Evolutionary conservation across 2,888 invertebrate species (phyloP).

Genomic region (Orthosia gracilis): DNA sequence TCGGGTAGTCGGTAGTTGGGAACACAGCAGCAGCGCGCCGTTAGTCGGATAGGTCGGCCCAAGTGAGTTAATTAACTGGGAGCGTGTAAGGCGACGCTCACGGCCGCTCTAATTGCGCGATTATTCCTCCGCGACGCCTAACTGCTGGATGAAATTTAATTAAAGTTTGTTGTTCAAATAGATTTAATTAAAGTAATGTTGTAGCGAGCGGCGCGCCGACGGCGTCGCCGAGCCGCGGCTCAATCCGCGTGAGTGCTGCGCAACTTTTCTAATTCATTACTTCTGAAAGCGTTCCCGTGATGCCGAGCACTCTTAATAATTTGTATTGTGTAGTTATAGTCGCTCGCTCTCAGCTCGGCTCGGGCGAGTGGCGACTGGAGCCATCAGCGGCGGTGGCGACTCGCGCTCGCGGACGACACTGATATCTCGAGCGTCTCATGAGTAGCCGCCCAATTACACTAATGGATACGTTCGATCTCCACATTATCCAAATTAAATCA

Average conservation of each 20-base stretch:
- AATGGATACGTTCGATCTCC: conserved; percentile 76
- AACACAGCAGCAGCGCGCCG: conserved; percentile 74
- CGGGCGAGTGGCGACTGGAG: too few relatives aligned
- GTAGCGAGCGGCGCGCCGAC: conserved; percentile 87
- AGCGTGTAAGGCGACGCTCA: conserved; percentile 91
- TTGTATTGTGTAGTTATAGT: conserved; percentile 89
- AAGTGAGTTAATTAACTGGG: conserved; percentile 91
- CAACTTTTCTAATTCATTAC: conserved; percentile 92
- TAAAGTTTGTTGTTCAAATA: conserved; percentile 92
- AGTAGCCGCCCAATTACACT: conserved; percentile 72
- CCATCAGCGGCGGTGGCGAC: conserved; percentile 17
- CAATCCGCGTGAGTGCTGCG: conserved; percentile 91
- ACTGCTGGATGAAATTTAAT: conserved; percentile 92
- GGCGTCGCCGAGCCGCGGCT: conserved; percentile 80
- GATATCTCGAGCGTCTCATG: conserved; percentile 71
- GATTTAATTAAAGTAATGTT: conserved; percentile 92
- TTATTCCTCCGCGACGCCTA: conserved; percentile 91
- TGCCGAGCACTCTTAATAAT: conserved; percentile 91
- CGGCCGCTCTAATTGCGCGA: conserved; percentile 91
- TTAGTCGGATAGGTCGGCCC: conserved; percentile 83
- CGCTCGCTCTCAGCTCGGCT: conserved; percentile 73
- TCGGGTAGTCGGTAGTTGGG: conserved; percentile 66
- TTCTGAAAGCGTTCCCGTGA: conserved; percentile 91
- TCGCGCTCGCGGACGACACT: conserved; percentile 63
- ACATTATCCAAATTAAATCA: conserved; percentile 75